Evolutionary conservation across 2,797 vertebrate species (phyloP).

Genomic region (Argentina silus): DNA sequence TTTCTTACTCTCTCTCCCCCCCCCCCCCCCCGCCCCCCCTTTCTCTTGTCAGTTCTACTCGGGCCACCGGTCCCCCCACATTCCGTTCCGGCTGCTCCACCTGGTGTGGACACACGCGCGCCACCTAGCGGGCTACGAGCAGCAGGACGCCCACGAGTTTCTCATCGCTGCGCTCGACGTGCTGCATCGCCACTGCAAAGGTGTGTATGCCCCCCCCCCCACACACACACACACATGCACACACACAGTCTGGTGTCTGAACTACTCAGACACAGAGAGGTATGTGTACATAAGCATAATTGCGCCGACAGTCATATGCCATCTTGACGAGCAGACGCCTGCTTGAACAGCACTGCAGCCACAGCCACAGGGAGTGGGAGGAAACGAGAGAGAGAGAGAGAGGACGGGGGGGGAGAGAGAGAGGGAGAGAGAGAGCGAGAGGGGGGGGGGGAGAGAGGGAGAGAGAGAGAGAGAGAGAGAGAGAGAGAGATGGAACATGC

Average conservation of each 20-base stretch:
- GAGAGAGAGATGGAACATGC: neutral
- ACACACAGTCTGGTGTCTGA: neutral
- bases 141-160: conserved; percentile 98
- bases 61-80: conserved; percentile 97
- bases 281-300: neutral
- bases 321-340: neutral
- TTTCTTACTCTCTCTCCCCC: neutral
- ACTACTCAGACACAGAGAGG: neutral
- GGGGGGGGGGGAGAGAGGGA: neutral
- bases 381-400: neutral
- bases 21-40: conserved; percentile 50
- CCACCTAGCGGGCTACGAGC: conserved; percentile 98
- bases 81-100: conserved; percentile 98
- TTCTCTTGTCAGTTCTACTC: conserved; percentile 89
- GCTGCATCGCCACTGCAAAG: conserved; percentile 95
- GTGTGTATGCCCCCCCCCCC: neutral
- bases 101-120: conserved; percentile 98
- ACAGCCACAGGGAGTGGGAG: neutral
- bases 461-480: neutral
- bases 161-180: conserved; percentile 98
- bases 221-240: neutral
- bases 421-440: neutral
- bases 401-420: neutral
- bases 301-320: neutral
- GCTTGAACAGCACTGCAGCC: neutral